Percentiles rank a stretch among this genome's conserved stretches.
Conservation (phyloP, 2,888 invertebrate species). For the Drosophila villosipedis region DNA sequence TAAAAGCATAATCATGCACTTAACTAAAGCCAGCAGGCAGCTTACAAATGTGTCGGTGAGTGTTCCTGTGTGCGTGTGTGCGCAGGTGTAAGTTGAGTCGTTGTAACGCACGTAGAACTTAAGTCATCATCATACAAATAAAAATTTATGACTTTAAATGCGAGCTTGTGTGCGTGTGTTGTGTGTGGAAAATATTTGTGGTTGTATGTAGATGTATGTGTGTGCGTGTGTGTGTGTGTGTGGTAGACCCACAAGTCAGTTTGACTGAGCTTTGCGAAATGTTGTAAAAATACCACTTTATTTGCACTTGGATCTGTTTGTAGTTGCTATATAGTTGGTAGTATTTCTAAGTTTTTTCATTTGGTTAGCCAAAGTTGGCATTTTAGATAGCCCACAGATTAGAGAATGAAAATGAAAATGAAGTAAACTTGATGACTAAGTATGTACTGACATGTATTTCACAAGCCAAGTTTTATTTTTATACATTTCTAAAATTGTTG, state of each 20-base stretch:
- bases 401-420: not conserved
- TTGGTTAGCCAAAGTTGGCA: conserved; percentile 8
- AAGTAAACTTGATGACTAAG: not conserved
- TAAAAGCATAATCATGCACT: conserved; percentile 80
- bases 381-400: not conserved
- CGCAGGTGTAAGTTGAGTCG: conserved; percentile 49
- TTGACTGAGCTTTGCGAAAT: conserved; percentile 9
- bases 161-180: conserved; percentile 15
- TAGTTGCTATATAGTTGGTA: not conserved
- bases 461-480: not conserved
- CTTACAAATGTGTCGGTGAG: conserved; percentile 21
- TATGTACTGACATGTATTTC: not conserved
- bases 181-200: conserved; percentile 15
- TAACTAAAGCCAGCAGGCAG: conserved; percentile 70
- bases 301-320: conserved; percentile 19
- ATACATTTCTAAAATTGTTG: not conserved
- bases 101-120: conserved; percentile 76
- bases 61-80: conserved; percentile 2
- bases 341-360: not conserved
- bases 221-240: not conserved
- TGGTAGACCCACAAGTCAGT: conserved; percentile 24
- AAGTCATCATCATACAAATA: conserved; percentile 79
- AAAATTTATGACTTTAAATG: conserved; percentile 74
- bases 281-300: conserved; percentile 31
- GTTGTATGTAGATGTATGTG: conserved; percentile 1